Evolutionary conservation across 2,888 invertebrate genomes (phyloP).

Genomic region (Frankliniella intonsa): DNA sequence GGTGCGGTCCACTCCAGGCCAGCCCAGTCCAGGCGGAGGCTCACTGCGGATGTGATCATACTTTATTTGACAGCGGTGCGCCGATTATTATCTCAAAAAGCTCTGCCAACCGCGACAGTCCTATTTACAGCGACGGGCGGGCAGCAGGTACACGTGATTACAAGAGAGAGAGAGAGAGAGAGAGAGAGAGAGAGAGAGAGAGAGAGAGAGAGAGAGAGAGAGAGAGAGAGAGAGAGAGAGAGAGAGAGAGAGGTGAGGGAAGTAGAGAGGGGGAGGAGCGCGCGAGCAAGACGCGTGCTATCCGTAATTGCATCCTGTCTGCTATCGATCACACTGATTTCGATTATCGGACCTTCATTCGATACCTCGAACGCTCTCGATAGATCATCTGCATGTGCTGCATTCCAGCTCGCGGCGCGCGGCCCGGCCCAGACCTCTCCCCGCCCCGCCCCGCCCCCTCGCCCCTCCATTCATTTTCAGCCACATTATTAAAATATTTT

Average conservation of each 20-base stretch:
- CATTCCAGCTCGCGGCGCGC: neutral
- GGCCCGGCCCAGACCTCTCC: too few relatives aligned
- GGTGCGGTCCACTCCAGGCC: neutral
- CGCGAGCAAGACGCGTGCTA: neutral
- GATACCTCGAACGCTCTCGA: conserved; percentile 2
- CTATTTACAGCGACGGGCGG: neutral
- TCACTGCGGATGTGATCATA: neutral
- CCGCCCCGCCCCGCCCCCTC: too few relatives aligned
- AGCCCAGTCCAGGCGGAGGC: neutral
- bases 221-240: neutral
- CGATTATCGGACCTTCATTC: conserved; percentile 11
- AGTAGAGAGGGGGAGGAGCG: neutral
- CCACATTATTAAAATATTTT: neutral
- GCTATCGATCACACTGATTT: conserved; percentile 13
- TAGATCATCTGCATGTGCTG: conserved; percentile 4
- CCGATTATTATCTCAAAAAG: conserved; percentile 5
- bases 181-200: conserved; percentile 14
- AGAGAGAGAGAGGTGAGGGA: neutral
- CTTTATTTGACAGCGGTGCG: conserved; percentile 17
- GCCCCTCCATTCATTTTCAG: neutral
- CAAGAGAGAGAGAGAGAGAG: neutral
- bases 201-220: conserved; percentile 8
- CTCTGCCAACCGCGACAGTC: neutral
- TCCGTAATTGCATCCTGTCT: conserved; percentile 15
- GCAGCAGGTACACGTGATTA: neutral